Evolutionary conservation across 2,113 vertebrate species (phyloP), one percentile per base, ranked within the genome.

Genomic region (Myxocyprinus asiaticus): DNA sequence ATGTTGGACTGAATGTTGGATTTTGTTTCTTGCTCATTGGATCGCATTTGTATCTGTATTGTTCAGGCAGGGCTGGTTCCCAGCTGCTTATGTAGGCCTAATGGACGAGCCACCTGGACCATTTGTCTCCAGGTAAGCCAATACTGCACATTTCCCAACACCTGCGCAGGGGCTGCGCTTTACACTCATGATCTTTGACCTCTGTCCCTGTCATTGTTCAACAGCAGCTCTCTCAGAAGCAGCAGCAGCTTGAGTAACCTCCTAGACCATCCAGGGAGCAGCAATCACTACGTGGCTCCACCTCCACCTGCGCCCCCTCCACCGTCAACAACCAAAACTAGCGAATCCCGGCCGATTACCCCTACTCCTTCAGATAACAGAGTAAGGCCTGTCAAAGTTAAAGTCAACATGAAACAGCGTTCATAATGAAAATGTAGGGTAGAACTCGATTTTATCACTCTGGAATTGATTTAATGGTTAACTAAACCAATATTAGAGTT

Each of bases 61-160:
- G 33, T 71, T 64, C 87, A 94, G 93, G 22, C 87, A 85, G 72
- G 93, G 93, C 58, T 94, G 93, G 93, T 93, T 94, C 83, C 93
- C 93, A 43, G 91, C 89, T 62, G 45, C 86, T 0, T 93, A 84
- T 15, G 86, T 92, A 33, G 89, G 86, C 81, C 80, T 80, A 9
- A 1, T 87, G 15, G 88, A 89, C 2, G 86, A 91, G 55, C 76
- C 47, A 58, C 77, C 67, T 15, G 58, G 5, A 61, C 47, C 79
- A 3, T 6, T 48, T 12, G 55, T 43, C 66, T 67, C 58, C 53
- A 82, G 90, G 92, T 93, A 83, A 90, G 78, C 33, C 53, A 4
- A 79, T 22, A 62, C 65, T 33, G 75, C 43, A 67, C 14, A 44
- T 22, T 43, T 14, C 47, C 42, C 12, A 55, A n/a, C 42, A n/a